These are phyloP conservation scores for Poecilia wingei DNA, from an alignment of 2,797 vertebrate species.

Conservation along the genomic window DNA sequence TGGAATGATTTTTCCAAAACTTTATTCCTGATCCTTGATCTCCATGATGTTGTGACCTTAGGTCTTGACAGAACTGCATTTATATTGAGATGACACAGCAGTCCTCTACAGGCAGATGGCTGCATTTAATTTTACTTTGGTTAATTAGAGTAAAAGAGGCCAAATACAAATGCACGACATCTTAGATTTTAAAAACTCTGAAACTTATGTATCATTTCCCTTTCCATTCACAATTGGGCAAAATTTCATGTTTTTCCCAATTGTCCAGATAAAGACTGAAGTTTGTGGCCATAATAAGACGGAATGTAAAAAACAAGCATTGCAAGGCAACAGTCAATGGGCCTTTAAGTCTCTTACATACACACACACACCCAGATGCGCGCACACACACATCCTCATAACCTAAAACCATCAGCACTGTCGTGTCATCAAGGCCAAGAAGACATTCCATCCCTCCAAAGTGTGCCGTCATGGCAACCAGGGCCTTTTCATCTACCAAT, in stretches of 20 bases:
- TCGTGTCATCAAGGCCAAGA: slow-evolving; percentile 59
- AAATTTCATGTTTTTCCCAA: neutral
- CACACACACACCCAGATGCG: slow-evolving; percentile 9
- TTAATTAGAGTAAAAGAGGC: neutral
- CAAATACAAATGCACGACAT: neutral
- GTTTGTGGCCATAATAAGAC: neutral
- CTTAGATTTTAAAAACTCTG: neutral
- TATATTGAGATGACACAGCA: neutral
- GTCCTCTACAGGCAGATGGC: neutral
- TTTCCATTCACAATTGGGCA: neutral
- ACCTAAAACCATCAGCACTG: slow-evolving; percentile 51
- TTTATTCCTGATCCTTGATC: neutral
- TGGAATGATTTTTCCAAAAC: neutral
- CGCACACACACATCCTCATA: slow-evolving; percentile 35
- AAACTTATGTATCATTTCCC: neutral
- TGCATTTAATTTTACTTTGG: neutral
- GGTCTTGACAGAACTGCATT: neutral
- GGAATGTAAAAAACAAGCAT: neutral
- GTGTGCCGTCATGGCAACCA: slow-evolving; percentile 79
- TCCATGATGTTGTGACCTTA: neutral
- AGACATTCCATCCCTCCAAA: slow-evolving; percentile 65
- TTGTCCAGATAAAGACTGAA: neutral
- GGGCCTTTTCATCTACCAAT: slow-evolving; percentile 64
- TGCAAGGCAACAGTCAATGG: neutral
- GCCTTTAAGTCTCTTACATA: neutral